Percentiles rank a stretch among this genome's conserved stretches.
Conservation (phyloP, 2,797 vertebrate genomes). For the Micropoecilia bifurca region DNA sequence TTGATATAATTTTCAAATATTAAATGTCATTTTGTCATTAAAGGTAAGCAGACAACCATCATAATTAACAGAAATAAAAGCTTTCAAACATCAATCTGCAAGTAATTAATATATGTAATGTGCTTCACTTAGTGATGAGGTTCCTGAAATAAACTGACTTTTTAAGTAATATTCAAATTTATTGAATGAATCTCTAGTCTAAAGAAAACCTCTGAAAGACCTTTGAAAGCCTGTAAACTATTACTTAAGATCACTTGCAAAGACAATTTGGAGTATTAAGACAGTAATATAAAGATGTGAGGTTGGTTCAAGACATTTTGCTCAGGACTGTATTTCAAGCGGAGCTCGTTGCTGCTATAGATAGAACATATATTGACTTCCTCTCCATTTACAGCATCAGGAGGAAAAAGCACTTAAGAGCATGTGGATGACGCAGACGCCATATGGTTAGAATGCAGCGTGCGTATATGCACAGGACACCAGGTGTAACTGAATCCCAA, state of each 20-base stretch:
- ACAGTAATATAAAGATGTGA: background rate
- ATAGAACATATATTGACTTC: conserved; percentile 68
- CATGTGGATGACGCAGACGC: conserved; percentile 48
- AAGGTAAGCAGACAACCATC: too few relatives aligned
- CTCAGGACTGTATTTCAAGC: conserved; percentile 52
- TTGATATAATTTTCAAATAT: too few relatives aligned
- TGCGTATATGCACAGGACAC: conserved; percentile 10
- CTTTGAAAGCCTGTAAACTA: background rate
- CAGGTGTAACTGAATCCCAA: background rate
- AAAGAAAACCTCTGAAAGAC: background rate
- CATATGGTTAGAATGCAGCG: conserved; percentile 22
- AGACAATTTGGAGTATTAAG: background rate
- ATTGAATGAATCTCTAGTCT: background rate
- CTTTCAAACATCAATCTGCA: too few relatives aligned
- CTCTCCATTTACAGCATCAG: conserved; percentile 66
- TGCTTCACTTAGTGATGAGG: too few relatives aligned
- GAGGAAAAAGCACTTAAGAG: conserved; percentile 33
- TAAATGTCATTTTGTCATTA: too few relatives aligned
- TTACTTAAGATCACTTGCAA: background rate
- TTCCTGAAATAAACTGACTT: too few relatives aligned
- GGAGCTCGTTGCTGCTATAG: conserved; percentile 55
- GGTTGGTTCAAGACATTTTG: background rate
- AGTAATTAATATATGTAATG: too few relatives aligned
- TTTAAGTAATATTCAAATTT: too few relatives aligned
- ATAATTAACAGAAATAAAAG: too few relatives aligned